These are phyloP conservation scores for Nymphicus hollandicus DNA, from an alignment of 2,113 vertebrate species.

Conservation along the genomic window DNA sequence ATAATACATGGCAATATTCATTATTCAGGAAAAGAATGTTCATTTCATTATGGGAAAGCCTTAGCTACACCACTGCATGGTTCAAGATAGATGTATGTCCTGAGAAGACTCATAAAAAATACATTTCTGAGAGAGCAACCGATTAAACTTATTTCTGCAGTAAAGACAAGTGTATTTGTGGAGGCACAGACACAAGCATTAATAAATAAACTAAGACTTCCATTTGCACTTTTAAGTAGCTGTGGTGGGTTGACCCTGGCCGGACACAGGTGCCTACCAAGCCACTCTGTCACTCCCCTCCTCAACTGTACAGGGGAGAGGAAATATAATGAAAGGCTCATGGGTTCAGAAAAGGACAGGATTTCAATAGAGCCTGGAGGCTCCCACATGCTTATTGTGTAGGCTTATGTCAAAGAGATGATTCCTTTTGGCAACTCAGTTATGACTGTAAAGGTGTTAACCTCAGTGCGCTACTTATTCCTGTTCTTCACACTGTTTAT, in stretches of 20 bases:
- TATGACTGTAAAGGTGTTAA: not conserved
- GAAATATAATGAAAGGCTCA: not conserved
- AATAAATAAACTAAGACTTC: constrained; percentile 5
- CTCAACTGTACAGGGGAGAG: not conserved
- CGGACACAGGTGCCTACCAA: not conserved
- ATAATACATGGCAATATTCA: constrained; percentile 7
- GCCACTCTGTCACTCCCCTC: not conserved
- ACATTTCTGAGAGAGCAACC: not conserved
- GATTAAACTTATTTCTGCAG: not conserved
- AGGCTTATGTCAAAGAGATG: not conserved
- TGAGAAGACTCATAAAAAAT: too few relatives aligned
- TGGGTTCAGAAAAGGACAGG: not conserved
- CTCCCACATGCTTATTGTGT: not conserved
- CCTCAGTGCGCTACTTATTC: not conserved
- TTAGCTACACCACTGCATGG: not conserved
- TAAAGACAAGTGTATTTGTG: not conserved
- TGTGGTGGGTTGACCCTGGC: not conserved
- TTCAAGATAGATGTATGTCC: not conserved
- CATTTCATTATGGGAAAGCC: not conserved
- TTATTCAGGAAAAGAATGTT: constrained; percentile 25
- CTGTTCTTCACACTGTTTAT: not conserved
- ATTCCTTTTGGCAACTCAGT: not conserved
- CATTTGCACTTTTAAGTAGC: not conserved
- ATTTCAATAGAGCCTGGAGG: not conserved
- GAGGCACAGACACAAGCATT: not conserved